Base-by-base conservation (phyloP, 2,113 vertebrate species). In the Alosa alosa region DNA sequence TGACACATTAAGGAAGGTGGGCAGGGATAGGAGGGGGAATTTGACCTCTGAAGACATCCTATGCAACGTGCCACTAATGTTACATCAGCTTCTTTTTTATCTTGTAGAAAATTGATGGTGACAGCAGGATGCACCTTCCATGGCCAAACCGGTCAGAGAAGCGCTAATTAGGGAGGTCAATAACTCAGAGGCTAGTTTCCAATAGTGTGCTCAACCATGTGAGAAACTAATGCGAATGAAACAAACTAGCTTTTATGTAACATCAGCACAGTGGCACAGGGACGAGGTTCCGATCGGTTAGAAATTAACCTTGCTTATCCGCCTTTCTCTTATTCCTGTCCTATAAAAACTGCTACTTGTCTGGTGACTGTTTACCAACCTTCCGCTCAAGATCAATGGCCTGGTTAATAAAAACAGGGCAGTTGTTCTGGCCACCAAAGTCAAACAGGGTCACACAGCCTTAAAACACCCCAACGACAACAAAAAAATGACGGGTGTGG, bases 1-100 rank as follows among this genome's bases (percentile, higher is more conserved):
- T 94, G 91, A 95, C 89, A 90, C 89, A 95, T 94, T 94, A 94
- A 93, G 91, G 83, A 85, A 82, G 86, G 87, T 87, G 25, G 4
- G 46, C 11, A 45, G 81, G 64, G 47, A 39, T 39, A 83, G 44
- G 22, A 64, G 83, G 49, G 81, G 88, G 82, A 90, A 83, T 86
- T 81, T 82, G 68, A 89, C 86, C 83, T 82, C 84, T 20, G 64
- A 36, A 72, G 64, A 72, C 64, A 31, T 36, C 64, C 31, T 25
- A 11, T 11, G 25, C 22, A 72, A 31, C 64, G 11, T 8, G 9
- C 8, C 25, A 9, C 64, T 72, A 25, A 11, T 10, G 64, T 72
- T 72, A 72, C 64, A 36, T 72, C 64, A 72, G 64, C 64, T 72
- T 25, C n/a, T 72, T 72, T 7, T 25, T 72, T 72, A 72, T 72